Conservation (phyloP, 2,113 vertebrate genomes). For the Cairina moschata region DNA sequence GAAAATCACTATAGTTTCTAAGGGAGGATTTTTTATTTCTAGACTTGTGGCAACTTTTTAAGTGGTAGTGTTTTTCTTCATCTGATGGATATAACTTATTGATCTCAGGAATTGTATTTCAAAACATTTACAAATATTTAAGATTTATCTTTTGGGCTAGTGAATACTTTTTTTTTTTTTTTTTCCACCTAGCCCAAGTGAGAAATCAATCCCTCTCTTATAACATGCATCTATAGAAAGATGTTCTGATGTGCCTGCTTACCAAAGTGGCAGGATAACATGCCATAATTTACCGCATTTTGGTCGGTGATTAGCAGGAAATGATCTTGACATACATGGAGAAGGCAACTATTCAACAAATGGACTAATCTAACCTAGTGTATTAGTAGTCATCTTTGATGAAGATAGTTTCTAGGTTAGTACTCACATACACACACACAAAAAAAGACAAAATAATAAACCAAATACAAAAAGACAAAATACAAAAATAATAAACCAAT, state of each 20-base stretch:
- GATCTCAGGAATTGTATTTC: neutral
- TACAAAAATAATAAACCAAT: fast-evolving
- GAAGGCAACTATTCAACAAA: neutral
- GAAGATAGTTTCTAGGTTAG: neutral
- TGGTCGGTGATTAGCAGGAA: neutral
- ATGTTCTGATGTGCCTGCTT: neutral
- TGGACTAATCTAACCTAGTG: neutral
- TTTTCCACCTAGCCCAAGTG: neutral
- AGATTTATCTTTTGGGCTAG: neutral
- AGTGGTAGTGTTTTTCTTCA: neutral
- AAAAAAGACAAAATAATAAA: fast-evolving
- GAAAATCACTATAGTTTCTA: neutral
- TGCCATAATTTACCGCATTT: neutral
- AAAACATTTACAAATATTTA: neutral
- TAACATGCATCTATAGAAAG: too few relatives aligned
- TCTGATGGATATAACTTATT: neutral
- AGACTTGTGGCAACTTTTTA: neutral
- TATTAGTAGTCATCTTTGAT: neutral
- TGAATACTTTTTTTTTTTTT: neutral
- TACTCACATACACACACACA: neutral
- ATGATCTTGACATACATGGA: neutral
- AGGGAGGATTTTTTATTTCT: neutral
- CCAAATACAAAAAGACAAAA: neutral
- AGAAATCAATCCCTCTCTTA: too few relatives aligned
- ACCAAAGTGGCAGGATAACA: neutral